Conservation (phyloP, 2,797 vertebrate species). For the Diceros bicornis region DNA sequence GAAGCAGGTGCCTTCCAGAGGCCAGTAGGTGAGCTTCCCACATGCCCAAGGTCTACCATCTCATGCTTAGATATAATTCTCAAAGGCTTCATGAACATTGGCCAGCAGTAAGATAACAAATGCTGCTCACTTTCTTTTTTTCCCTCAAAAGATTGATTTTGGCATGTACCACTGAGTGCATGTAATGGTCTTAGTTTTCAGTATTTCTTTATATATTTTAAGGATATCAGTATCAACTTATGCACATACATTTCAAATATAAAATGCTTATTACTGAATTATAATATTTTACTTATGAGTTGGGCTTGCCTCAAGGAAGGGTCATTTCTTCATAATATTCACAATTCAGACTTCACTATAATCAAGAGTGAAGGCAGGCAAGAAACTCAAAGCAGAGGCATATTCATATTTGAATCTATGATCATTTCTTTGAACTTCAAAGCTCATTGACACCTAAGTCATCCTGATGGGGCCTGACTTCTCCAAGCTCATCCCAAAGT, state of each 20-base stretch:
- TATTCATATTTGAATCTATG: not conserved
- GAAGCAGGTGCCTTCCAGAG: conserved; percentile 56
- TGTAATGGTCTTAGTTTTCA: not conserved
- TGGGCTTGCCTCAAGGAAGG: conserved; percentile 44
- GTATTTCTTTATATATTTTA: conserved; percentile 35
- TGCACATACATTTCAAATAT: not conserved
- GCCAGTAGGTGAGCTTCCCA: conserved; percentile 53
- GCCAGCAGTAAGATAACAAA: not conserved
- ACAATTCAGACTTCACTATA: not conserved
- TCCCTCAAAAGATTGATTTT: not conserved
- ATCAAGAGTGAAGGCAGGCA: not conserved
- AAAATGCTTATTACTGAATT: not conserved
- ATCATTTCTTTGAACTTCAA: not conserved
- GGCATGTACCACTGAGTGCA: not conserved
- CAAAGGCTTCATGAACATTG: not conserved
- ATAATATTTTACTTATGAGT: conserved; percentile 39
- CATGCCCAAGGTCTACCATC: conserved; percentile 30
- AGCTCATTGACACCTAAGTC: not conserved
- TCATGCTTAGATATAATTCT: conserved; percentile 40
- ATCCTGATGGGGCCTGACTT: not conserved
- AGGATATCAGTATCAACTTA: not conserved
- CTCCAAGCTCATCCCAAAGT: conserved; percentile 19
- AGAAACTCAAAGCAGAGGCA: not conserved
- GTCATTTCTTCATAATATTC: not conserved
- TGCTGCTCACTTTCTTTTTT: not conserved